These are phyloP conservation scores for Pampusana beccarii DNA, from an alignment of 2,113 vertebrate species.

Conservation along the genomic window DNA sequence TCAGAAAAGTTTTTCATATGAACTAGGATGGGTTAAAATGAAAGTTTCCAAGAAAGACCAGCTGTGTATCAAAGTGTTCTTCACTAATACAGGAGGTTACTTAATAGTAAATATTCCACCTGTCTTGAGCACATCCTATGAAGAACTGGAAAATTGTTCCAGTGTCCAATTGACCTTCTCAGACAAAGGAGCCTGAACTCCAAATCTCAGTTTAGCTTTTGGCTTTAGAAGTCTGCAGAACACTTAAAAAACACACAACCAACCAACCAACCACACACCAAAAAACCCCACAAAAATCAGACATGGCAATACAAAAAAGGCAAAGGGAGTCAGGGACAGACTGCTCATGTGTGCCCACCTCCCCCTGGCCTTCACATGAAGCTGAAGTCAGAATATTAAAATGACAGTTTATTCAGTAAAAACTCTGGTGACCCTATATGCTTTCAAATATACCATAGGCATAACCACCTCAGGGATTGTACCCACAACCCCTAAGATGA, in stretches of 20 bases:
- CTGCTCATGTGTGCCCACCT: not conserved
- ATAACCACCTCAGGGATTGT: not conserved
- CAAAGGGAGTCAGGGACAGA: not conserved
- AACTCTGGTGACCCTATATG: not conserved
- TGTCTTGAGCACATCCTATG: not conserved
- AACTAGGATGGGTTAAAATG: not conserved
- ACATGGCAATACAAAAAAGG: not conserved
- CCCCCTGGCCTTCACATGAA: not conserved
- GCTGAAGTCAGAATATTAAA: not conserved
- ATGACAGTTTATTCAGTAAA: not conserved
- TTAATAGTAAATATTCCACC: not conserved
- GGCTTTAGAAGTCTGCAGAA: slow-evolving; percentile 4
- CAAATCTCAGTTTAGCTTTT: not conserved
- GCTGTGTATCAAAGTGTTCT: not conserved
- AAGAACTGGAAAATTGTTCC: not conserved
- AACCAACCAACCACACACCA: too few species aligned
- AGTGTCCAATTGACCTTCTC: not conserved
- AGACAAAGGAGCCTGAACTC: not conserved
- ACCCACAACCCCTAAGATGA: not conserved
- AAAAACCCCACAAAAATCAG: not conserved
- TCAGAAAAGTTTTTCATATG: not conserved
- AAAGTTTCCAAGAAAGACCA: not conserved
- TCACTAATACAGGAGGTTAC: not conserved
- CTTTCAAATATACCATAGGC: not conserved
- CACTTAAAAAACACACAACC: slow-evolving; percentile 14